phyloP scores from a whole-genome alignment of 37 sponge, comb jelly and placozoan genomes.

The Crambe crambe region DNA sequence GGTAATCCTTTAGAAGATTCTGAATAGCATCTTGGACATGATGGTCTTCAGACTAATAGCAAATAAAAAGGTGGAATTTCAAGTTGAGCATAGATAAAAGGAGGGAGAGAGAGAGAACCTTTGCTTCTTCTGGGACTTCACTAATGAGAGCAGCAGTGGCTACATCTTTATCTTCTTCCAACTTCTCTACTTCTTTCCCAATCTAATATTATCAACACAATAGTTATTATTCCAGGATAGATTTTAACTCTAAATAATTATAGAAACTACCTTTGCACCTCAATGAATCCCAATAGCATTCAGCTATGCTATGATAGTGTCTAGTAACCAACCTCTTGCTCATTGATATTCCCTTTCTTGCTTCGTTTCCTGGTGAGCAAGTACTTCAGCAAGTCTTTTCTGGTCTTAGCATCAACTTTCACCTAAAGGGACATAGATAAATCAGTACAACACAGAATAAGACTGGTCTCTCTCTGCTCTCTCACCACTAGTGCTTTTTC shows the following conservation, averaged over 20 bases:
- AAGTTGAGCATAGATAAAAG: too few species aligned
- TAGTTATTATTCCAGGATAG: too few species aligned
- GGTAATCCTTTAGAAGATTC: slow-evolving; percentile 69
- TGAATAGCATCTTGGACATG: slow-evolving; percentile 42
- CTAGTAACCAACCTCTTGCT: slow-evolving; percentile 34
- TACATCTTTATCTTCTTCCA: slow-evolving; percentile 27
- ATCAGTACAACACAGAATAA: background rate
- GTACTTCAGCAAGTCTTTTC: slow-evolving; percentile 79
- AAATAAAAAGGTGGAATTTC: background rate
- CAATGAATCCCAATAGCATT: too few species aligned
- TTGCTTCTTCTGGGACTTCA: slow-evolving; percentile 53
- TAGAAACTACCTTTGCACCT: too few species aligned
- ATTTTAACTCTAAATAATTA: too few species aligned
- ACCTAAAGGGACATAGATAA: slow-evolving; percentile 45
- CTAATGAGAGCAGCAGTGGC: slow-evolving; percentile 40
- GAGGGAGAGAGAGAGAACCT: slow-evolving; percentile 23
- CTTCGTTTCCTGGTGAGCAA: slow-evolving; percentile 56
- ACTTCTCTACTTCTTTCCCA: slow-evolving; percentile 42
- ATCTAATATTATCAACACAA: slow-evolving; percentile 18
- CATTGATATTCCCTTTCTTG: slow-evolving; percentile 29
- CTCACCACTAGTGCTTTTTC: slow-evolving; percentile 85
- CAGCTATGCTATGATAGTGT: too few species aligned
- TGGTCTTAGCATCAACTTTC: slow-evolving; percentile 88
- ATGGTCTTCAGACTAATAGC: slow-evolving; percentile 64
- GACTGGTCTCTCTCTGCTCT: background rate